phyloP scores from a whole-genome alignment of 1,140 invertebrate genomes.

The Drosophila kanapiae region DNA sequence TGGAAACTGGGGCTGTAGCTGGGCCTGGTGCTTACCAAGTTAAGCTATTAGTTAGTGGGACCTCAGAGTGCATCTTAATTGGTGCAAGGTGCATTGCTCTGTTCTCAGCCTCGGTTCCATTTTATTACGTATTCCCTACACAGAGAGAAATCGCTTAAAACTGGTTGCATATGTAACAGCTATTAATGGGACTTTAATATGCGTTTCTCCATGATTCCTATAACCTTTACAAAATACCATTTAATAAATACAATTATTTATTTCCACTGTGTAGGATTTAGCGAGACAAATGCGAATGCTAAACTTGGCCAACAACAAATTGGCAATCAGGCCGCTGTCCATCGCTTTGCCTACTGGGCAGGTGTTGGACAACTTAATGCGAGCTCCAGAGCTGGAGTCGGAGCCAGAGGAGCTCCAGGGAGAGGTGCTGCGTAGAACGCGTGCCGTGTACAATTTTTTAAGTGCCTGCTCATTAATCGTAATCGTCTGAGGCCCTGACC shows the following conservation, averaged over 20 bases:
- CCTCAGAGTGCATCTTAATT: constrained; percentile 35
- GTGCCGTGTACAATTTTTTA: constrained; percentile 71
- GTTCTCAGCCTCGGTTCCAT: not conserved
- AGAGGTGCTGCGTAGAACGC: constrained; percentile 61
- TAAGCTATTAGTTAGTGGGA: constrained; percentile 24
- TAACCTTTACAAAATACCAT: not conserved
- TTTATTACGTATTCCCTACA: constrained; percentile 19
- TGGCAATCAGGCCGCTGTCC: constrained; percentile 73
- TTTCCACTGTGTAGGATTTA: constrained; percentile 37
- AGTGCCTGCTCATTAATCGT: constrained; percentile 80
- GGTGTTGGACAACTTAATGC: constrained; percentile 80
- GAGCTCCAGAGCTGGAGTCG: constrained; percentile 5
- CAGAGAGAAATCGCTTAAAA: not conserved
- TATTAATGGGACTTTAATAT: too few relatives aligned
- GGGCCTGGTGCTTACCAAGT: not conserved
- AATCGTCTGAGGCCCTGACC: constrained; percentile 57
- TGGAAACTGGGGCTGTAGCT: not conserved
- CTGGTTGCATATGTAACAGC: too few relatives aligned
- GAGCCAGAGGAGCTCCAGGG: not conserved
- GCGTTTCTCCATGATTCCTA: not conserved
- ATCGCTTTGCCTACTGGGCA: constrained; percentile 66
- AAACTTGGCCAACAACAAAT: constrained; percentile 68
- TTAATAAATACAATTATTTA: not conserved
- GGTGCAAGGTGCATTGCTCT: constrained; percentile 46
- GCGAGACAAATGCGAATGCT: constrained; percentile 58